phyloP scores from a whole-genome alignment of 1,140 invertebrate genomes.

The Sitophilus oryzae region DNA sequence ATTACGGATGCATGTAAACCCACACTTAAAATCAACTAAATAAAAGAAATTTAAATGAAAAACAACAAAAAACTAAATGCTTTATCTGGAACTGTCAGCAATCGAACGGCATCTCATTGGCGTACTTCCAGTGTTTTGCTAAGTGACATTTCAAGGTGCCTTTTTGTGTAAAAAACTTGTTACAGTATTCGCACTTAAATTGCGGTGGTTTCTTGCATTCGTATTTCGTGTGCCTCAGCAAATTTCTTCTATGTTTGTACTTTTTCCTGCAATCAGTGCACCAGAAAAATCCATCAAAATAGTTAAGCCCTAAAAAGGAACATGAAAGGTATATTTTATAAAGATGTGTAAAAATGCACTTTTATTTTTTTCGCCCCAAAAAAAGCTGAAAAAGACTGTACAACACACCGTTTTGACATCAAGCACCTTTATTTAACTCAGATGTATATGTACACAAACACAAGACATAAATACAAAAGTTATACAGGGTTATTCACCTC shows the following conservation, averaged over 20 bases:
- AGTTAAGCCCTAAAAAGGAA: slow-evolving; percentile 18
- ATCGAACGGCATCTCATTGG: not conserved
- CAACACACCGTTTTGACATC: too few relatives aligned
- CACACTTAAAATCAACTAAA: too few relatives aligned
- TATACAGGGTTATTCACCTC: too few relatives aligned
- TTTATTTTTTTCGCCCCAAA: too few relatives aligned
- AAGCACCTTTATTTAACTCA: too few relatives aligned
- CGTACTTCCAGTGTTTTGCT: slow-evolving; percentile 26
- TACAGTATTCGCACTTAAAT: slow-evolving; percentile 44
- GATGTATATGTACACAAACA: too few relatives aligned
- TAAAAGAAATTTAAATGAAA: not conserved
- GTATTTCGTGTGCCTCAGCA: slow-evolving; percentile 46
- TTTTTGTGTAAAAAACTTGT: slow-evolving; percentile 36
- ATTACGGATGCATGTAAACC: too few relatives aligned
- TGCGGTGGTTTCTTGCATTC: slow-evolving; percentile 50
- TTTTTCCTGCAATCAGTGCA: slow-evolving; percentile 30
- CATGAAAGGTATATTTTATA: too few relatives aligned
- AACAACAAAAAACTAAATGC: not conserved
- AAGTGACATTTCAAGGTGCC: slow-evolving; percentile 32
- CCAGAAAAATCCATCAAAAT: slow-evolving; percentile 17
- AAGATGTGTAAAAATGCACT: too few relatives aligned
- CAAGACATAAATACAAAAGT: too few relatives aligned
- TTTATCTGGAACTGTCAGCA: slow-evolving; percentile 1
- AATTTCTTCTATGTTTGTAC: slow-evolving; percentile 35
- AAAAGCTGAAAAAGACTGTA: too few relatives aligned